Base-by-base conservation (phyloP, 2,113 vertebrate species). In the Lichenostomus cassidix region DNA sequence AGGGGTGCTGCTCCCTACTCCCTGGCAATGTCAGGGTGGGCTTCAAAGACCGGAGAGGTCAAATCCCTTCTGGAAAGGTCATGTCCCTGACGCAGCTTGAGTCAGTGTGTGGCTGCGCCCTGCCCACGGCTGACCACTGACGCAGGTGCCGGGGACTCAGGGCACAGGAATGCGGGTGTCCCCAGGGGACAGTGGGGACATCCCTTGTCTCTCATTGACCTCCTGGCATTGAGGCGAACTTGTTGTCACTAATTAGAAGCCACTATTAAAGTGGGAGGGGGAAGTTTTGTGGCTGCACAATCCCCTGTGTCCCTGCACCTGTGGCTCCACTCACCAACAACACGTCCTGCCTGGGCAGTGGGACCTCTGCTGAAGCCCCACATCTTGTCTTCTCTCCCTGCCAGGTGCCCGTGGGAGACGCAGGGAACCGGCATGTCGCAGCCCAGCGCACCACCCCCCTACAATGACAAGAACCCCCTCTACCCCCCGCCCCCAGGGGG, bases 401-500 rank as follows among this genome's bases (percentile, higher is more conserved):
- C 20, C 90, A 98, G 98, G 96, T 96, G 53, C 39, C 59, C 3
- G 46, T 6, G 39, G 82, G 87, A 95, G 78, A 60, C 39, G 0
- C 77, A 67, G 56, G 64, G 89, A 95, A 20, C 76, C 15, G 8
- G 77, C 92, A 99, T 99, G 99, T 99, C 99, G 5, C 97, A 96
- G 50, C 98, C 99, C 92, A 98, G 96, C 13, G 98, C 98, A 37
- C 99, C 99, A 1, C 99, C 99, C 2, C 92, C 97, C 2, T 99
- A 99, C 1, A 97, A 99, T 9, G 98, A 99, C 73, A 97, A 85
- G 31, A 98, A 98, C 68, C 97, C 98, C 3, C 89, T 98, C 10
- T 98, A 98, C 29, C 92, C 97, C 39, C 98, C 98, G 0, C 97
- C 85, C 3, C 46, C 83, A 0, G 97, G 88, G 29, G 97, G 94